Evolutionary conservation across 2,888 invertebrate genomes (phyloP).

Genomic region (Cryptus armator): DNA sequence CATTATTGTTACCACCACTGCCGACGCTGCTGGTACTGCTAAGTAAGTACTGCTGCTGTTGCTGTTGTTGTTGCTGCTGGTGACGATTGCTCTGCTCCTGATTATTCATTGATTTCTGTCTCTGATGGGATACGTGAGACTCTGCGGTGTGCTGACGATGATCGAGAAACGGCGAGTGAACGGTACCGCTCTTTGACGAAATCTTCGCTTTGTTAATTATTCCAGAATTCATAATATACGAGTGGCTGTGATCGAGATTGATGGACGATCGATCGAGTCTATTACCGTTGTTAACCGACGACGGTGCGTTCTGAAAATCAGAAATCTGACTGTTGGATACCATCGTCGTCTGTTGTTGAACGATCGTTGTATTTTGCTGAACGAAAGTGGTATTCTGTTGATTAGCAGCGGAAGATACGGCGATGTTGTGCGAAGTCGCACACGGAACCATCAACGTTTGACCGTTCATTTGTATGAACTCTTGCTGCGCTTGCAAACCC

Average conservation of each 20-base stretch:
- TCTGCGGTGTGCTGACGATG: constrained; percentile 42
- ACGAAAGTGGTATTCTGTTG: constrained; percentile 91
- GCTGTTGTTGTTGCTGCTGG: constrained; percentile 77
- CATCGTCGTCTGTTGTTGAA: constrained; percentile 93
- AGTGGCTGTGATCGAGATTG: constrained; percentile 88
- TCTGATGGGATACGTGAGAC: constrained; percentile 31
- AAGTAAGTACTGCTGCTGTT: constrained; percentile 69
- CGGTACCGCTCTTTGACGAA: constrained; percentile 79
- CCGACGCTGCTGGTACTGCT: constrained; percentile 77
- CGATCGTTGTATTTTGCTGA: constrained; percentile 94
- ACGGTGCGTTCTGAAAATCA: constrained; percentile 81
- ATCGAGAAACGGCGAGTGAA: constrained; percentile 74
- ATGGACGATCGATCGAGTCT: constrained; percentile 83
- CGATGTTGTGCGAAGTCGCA: constrained; percentile 87
- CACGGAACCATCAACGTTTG: constrained; percentile 91
- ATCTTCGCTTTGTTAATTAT: constrained; percentile 73
- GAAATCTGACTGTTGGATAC: constrained; percentile 89
- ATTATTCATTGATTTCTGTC: constrained; percentile 23
- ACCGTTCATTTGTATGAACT: constrained; percentile 90
- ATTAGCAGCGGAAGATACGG: constrained; percentile 86
- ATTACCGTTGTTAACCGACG: constrained; percentile 71
- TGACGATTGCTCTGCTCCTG: constrained; percentile 66
- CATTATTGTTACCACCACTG: constrained; percentile 65
- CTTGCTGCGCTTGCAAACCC: constrained; percentile 88
- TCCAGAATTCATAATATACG: constrained; percentile 81